A percentile compares a stretch with the other conserved stretches of the same genome.
phyloP scores from a whole-genome alignment of 92 coral and sea anemone species.

The Epizoanthus scotinus region DNA sequence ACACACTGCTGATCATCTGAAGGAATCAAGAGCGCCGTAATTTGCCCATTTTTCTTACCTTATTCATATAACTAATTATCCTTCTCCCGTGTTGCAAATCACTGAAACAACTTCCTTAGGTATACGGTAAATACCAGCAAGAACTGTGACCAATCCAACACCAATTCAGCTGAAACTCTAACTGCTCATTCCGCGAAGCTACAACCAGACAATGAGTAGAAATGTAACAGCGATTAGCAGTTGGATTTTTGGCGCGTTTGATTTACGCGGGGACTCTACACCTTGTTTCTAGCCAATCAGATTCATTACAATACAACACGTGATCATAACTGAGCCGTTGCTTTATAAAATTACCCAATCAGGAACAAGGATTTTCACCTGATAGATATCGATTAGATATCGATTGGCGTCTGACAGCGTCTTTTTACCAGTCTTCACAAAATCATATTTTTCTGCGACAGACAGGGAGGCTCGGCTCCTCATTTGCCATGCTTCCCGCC shows the following conservation, averaged over 20 bases:
- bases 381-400: constrained; percentile 23
- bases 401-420: constrained; percentile 33
- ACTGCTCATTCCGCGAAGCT: constrained; percentile 42
- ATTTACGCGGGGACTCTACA: constrained; percentile 92
- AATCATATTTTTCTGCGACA: constrained; percentile 18
- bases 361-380: not conserved
- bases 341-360: constrained; percentile 46
- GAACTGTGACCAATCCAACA: constrained; percentile 13
- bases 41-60: constrained; percentile 27
- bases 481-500: constrained; percentile 76
- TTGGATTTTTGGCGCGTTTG: constrained; percentile 97
- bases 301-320: constrained; percentile 44
- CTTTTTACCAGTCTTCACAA: constrained; percentile 39
- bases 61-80: constrained; percentile 2
- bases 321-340: constrained; percentile 45
- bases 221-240: constrained; percentile 57
- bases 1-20: constrained; percentile 20
- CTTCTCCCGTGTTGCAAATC: not conserved
- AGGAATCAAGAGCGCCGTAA: not conserved
- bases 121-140: constrained; percentile 15
- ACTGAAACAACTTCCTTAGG: not conserved
- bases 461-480: constrained; percentile 55
- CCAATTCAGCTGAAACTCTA: constrained; percentile 40
- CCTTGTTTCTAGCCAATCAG: constrained; percentile 70
- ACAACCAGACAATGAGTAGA: constrained; percentile 6